Percentiles rank a stretch among this genome's conserved stretches.
Evolutionary conservation across 1,140 invertebrate genomes (phyloP).

Genomic region (Ceratosolen fusciceps): DNA sequence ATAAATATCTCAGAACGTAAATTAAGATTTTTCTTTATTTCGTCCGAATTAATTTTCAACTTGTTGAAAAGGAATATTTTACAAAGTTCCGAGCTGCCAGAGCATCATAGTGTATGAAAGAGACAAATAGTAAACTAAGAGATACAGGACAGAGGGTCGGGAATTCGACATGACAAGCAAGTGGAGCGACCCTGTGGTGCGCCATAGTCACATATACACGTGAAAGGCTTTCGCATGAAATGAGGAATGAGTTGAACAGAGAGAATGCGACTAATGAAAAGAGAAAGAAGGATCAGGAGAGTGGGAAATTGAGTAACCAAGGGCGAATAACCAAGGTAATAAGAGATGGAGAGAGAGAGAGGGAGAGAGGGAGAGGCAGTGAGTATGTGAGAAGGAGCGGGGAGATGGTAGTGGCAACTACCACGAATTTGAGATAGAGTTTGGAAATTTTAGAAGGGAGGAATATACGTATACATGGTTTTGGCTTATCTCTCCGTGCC

Average conservation of each 20-base stretch:
- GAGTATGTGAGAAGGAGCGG: neutral
- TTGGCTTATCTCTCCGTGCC: conserved; percentile 59
- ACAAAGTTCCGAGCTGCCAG: neutral
- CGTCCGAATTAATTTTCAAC: no score
- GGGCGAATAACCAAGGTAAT: no score
- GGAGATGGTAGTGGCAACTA: no score
- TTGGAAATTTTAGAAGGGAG: neutral
- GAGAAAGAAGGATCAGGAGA: neutral
- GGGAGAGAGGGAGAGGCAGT: neutral
- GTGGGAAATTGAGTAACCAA: neutral
- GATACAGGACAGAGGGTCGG: neutral
- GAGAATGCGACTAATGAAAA: neutral
- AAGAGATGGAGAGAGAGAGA: neutral
- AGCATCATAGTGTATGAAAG: neutral
- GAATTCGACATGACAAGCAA: neutral
- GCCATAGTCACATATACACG: neutral
- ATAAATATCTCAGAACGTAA: no score
- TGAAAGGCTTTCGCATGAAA: no score
- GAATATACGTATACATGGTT: neutral
- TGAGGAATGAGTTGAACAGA: no score
- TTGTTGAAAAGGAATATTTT: neutral
- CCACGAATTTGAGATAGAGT: neutral
- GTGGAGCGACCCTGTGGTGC: neutral
- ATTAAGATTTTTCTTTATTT: no score
- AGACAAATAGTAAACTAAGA: neutral